Evolutionary conservation across 1,140 invertebrate species (phyloP).

Genomic region (Ceratina calcarata): DNA sequence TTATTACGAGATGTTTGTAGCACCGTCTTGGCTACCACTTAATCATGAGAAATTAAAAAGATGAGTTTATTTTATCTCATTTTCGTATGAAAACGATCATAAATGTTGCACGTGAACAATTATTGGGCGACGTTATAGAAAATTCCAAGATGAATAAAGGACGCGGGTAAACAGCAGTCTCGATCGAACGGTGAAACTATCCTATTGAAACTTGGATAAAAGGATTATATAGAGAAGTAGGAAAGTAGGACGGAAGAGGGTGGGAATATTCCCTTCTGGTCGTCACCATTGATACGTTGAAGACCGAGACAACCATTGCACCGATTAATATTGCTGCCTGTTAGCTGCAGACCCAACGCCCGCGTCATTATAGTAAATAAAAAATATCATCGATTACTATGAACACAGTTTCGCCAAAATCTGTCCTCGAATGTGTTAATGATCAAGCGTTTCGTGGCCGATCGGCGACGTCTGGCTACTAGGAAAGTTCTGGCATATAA

Average conservation of each 20-base stretch:
- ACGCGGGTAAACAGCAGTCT: slow-evolving; percentile 5
- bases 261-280: not conserved
- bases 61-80: too few relatives aligned
- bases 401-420: not conserved
- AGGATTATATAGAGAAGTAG: slow-evolving; percentile 1
- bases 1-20: too few relatives aligned
- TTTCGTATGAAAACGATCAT: not conserved
- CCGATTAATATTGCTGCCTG: too few relatives aligned
- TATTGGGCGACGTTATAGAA: slow-evolving; percentile 5
- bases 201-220: slow-evolving; percentile 25
- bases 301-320: too few relatives aligned
- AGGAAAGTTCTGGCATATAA: slow-evolving; percentile 71
- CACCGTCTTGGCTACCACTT: too few relatives aligned
- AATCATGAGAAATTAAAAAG: too few relatives aligned
- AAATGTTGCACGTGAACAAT: slow-evolving; percentile 17
- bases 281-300: too few relatives aligned
- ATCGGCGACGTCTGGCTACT: slow-evolving; percentile 61
- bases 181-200: not conserved
- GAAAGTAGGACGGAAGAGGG: not conserved
- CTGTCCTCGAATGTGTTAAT: slow-evolving; percentile 40
- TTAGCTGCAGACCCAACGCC: too few relatives aligned
- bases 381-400: too few relatives aligned
- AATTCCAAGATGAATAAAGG: slow-evolving; percentile 7
- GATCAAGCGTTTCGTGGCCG: slow-evolving; percentile 60
- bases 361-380: too few relatives aligned